phyloP scores from a whole-genome alignment of 2,888 invertebrate genomes.

The Erebia ligea region DNA sequence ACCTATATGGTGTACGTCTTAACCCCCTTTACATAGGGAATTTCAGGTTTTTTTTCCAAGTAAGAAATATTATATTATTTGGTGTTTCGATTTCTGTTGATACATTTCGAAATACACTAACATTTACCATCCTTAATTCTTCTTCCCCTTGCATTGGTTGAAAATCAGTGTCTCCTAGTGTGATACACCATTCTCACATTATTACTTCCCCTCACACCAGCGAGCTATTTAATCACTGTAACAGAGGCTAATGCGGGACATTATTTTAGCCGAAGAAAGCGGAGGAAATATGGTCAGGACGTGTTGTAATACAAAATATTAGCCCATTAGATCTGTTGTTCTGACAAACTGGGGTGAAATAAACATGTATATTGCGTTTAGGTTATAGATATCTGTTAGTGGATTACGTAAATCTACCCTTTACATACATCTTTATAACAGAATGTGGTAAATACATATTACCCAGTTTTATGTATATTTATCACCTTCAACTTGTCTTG shows the following conservation, averaged over 20 bases:
- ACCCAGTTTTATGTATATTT: background rate
- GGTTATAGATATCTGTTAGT: constrained; percentile 22
- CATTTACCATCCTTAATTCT: too few species aligned
- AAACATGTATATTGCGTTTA: constrained; percentile 21
- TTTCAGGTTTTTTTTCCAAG: too few species aligned
- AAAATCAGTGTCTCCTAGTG: constrained; percentile 29
- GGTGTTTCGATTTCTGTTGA: too few species aligned
- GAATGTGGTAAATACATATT: background rate
- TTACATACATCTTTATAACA: background rate
- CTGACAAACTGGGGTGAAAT: constrained; percentile 41
- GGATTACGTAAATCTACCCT: background rate
- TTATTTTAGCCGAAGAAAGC: constrained; percentile 75
- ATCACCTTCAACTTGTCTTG: background rate
- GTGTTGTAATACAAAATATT: constrained; percentile 69
- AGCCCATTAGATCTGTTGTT: constrained; percentile 45
- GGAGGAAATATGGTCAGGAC: constrained; percentile 66
- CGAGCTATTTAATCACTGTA: constrained; percentile 78
- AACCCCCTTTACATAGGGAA: too few species aligned
- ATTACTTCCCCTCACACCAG: constrained; percentile 65
- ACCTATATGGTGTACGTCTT: too few species aligned
- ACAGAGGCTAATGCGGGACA: constrained; percentile 76
- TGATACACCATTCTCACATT: constrained; percentile 51
- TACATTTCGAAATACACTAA: too few species aligned
- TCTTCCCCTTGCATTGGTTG: background rate
- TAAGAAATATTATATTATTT: too few species aligned